Base-by-base conservation (phyloP, 1,140 invertebrate species). In the Saxidomus purpurata region DNA sequence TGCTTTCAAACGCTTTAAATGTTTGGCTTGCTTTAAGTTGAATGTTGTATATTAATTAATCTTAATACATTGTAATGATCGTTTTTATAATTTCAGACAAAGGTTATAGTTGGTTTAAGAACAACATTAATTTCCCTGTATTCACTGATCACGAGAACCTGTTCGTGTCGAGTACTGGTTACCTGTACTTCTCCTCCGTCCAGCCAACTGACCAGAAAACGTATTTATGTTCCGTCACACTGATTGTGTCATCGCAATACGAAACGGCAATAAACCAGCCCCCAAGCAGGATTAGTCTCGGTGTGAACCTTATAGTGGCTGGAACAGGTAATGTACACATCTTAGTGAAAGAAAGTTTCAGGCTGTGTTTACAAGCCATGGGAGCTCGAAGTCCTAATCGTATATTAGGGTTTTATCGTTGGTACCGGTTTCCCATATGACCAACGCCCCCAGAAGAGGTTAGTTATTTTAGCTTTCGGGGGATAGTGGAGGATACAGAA, bases 141-240 rank as follows among this genome's bases (percentile, higher is more conserved):
- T 83, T 71, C 34, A 11, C 55, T 22, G 67, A 38, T 19, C 28
- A 76, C 47, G 34, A 49, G 22, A 76, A 83, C 55, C 74, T 83
- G 63, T 89, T 89, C 74, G 80, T 89, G 3, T 89, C 87, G 38
- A 67, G 43, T 38, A 74, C 34, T 71, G 87, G 87, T 8, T 89
- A 82, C 43, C 52, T 89, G 36, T 89, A 89, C 31, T 69, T 89
- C 49, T 83, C 87, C 3, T 81, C 82, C 19, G 87, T 89, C 15
- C 87, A 89, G 38, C 63, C 79, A 8, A 89, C 87, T 19, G 87
- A 89, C 49, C 69, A 77, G 61, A 76, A 63, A 40, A 49, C 40
- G 17, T 89, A 89, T 43, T 83, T 31, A 15, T 89, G 87, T 67
- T 38, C 63, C 2, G 87, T 89, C 17, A 89, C 87, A 28, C 31